A percentile compares a stretch with the other conserved stretches of the same genome.
phyloP scores from a whole-genome alignment of 2,113 vertebrate genomes.

The Gadus macrocephalus region DNA sequence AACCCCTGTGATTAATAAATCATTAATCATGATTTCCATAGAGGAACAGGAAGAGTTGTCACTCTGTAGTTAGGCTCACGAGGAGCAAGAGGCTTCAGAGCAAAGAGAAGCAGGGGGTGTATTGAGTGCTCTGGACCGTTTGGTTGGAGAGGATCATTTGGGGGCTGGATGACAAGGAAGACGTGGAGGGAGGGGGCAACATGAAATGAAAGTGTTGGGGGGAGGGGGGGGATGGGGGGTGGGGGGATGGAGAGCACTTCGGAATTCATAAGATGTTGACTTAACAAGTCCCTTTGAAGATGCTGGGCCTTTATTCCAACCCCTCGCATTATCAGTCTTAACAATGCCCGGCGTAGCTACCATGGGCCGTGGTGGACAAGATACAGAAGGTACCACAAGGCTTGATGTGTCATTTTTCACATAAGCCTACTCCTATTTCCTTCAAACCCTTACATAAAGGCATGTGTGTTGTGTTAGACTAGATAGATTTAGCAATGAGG shows the following conservation, averaged over 20 bases:
- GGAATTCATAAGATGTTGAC: constrained; percentile 58
- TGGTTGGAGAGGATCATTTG: constrained; percentile 33
- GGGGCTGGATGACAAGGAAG: constrained; percentile 48
- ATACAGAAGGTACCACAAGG: too few relatives aligned
- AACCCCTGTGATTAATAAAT: constrained; percentile 71
- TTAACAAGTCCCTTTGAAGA: constrained; percentile 37
- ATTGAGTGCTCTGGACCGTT: constrained; percentile 29
- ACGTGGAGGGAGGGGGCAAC: constrained; percentile 8
- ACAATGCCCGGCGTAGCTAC: too few relatives aligned
- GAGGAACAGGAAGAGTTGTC: constrained; percentile 71
- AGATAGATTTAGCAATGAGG: too few relatives aligned
- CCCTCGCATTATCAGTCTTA: constrained; percentile 16
- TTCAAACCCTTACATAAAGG: too few relatives aligned
- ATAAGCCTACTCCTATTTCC: too few relatives aligned
- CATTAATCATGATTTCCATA: constrained; percentile 75
- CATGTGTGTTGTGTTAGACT: too few relatives aligned
- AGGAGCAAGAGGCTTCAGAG: constrained; percentile 42
- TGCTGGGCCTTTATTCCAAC: constrained; percentile 36
- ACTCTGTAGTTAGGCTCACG: constrained; percentile 68
- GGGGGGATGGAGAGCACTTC: constrained; percentile 35
- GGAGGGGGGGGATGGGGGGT: not conserved
- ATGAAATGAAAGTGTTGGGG: constrained; percentile 34
- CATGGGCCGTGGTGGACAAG: too few relatives aligned
- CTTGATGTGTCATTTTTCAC: too few relatives aligned
- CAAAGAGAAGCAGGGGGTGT: constrained; percentile 43